phyloP scores from a whole-genome alignment of 2,888 invertebrate species.

The Neocrepidodera transversa region DNA sequence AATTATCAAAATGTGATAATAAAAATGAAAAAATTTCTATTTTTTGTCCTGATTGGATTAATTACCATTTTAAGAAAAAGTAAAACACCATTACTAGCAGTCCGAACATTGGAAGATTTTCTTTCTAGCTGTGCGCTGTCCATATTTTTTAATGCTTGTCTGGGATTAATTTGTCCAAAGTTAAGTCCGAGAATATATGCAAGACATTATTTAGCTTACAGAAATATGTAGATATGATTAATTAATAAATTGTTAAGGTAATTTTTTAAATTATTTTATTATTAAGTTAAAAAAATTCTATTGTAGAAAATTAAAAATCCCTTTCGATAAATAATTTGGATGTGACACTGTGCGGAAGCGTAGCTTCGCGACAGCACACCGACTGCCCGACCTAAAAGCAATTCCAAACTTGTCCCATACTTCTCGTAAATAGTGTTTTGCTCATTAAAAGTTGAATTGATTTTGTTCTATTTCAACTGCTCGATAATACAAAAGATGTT shows the following conservation, averaged over 20 bases:
- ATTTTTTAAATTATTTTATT: too few species aligned
- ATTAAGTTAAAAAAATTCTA: too few species aligned
- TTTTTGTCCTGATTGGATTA: background rate
- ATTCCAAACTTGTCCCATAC: conserved; percentile 50
- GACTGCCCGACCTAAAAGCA: conserved; percentile 46
- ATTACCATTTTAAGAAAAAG: conserved; percentile 8
- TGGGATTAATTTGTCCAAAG: conserved; percentile 16
- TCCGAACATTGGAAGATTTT: conserved; percentile 12
- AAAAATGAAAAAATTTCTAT: conserved; percentile 15
- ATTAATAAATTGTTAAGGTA: too few species aligned
- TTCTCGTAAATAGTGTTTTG: conserved; percentile 40
- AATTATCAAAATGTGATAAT: background rate
- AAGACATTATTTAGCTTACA: background rate
- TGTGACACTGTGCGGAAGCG: too few species aligned
- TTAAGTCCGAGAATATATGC: conserved; percentile 10
- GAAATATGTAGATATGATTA: background rate
- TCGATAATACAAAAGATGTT: conserved; percentile 16
- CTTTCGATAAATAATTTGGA: too few species aligned
- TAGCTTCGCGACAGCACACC: conserved; percentile 29
- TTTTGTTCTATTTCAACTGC: conserved; percentile 12
- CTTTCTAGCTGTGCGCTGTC: conserved; percentile 17
- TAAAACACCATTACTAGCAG: conserved; percentile 1
- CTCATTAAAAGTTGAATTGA: conserved; percentile 37
- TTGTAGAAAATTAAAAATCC: too few species aligned
- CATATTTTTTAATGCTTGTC: conserved; percentile 4